Evolutionary conservation across 2,888 invertebrate species (phyloP).

Genomic region (Proisotoma minuta): DNA sequence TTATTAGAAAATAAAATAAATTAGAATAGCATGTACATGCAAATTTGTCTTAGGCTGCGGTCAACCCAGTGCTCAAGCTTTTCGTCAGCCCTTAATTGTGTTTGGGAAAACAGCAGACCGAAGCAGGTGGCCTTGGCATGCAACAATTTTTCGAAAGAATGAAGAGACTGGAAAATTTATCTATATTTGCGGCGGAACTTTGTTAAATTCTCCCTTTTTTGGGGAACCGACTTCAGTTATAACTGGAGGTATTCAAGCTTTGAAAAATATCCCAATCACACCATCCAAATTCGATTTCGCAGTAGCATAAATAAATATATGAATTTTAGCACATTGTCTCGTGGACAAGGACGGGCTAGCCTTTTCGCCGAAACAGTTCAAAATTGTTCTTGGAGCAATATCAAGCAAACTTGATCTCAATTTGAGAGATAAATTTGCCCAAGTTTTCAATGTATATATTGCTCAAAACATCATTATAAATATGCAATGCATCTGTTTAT

Average conservation of each 20-base stretch:
- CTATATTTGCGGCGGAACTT: background rate
- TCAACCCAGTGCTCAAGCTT: background rate
- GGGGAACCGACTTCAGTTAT: background rate
- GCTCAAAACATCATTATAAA: too few relatives aligned
- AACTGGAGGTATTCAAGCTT: background rate
- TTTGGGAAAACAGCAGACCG: background rate
- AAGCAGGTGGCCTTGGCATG: background rate
- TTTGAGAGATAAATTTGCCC: background rate
- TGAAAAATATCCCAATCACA: too few relatives aligned
- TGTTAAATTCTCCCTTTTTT: background rate
- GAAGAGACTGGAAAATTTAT: background rate
- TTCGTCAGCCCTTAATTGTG: background rate
- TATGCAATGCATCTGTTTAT: too few relatives aligned
- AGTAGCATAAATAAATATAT: background rate
- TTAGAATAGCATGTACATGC: too few relatives aligned
- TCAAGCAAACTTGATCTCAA: background rate
- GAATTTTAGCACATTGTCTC: background rate
- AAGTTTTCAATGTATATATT: background rate
- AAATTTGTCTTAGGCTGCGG: background rate
- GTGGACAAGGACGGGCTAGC: background rate
- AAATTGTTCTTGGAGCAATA: background rate
- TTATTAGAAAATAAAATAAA: too few relatives aligned
- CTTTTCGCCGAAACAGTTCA: background rate
- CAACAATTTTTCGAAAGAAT: background rate
- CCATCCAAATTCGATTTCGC: too few relatives aligned